Conservation (phyloP, 2,888 invertebrate genomes). For the Eurytoma californica region DNA sequence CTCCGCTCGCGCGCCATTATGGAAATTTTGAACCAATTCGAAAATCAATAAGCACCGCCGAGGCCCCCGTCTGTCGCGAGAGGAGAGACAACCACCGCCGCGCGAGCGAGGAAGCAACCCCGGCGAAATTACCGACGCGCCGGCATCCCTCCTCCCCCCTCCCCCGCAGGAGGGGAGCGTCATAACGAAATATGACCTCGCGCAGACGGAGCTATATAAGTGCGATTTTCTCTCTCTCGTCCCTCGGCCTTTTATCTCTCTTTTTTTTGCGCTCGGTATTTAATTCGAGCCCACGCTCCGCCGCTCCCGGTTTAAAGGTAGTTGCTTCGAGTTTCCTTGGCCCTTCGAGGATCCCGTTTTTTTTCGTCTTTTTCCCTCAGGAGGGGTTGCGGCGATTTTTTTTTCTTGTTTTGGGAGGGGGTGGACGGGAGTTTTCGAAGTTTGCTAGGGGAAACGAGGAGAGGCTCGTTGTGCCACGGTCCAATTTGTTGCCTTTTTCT, state of each 20-base stretch:
- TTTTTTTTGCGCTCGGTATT: conserved; percentile 35
- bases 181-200: conserved; percentile 46
- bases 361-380: background rate
- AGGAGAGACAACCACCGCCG: conserved; percentile 33
- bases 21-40: conserved; percentile 75
- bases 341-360: background rate
- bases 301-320: background rate
- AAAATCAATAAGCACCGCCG: conserved; percentile 71
- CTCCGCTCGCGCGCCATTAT: conserved; percentile 67
- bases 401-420: background rate
- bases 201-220: conserved; percentile 40
- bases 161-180: conserved; percentile 8
- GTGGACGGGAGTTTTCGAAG: too few species aligned
- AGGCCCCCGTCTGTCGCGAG: conserved; percentile 12
- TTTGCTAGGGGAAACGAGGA: too few species aligned
- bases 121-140: conserved; percentile 39
- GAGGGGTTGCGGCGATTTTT: background rate
- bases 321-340: conserved; percentile 31
- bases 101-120: conserved; percentile 36
- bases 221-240: conserved; percentile 4
- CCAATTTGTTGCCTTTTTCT: too few species aligned
- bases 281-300: conserved; percentile 24
- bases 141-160: conserved; percentile 15
- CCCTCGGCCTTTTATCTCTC: background rate
- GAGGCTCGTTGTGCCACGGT: too few species aligned